These are phyloP conservation scores for Potamarius usumacintae DNA, from an alignment of 2,113 vertebrate genomes.

Conservation along the genomic window DNA sequence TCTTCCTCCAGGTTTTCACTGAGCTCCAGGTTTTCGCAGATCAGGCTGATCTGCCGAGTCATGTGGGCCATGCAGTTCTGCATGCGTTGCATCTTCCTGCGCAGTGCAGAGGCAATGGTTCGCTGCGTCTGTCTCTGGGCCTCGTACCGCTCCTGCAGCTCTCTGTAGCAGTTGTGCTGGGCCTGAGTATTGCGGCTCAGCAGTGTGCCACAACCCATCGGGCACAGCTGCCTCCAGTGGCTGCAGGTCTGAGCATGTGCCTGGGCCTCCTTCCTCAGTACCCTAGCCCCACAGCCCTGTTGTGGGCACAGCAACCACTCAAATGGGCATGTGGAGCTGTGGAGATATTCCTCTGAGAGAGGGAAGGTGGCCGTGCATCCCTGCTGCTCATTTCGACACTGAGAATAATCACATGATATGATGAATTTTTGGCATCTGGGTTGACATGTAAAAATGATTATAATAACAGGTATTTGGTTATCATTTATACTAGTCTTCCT, in stretches of 20 bases:
- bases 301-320: slow-evolving; percentile 65
- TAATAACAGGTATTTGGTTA: background rate
- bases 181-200: slow-evolving; percentile 51
- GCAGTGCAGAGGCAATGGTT: slow-evolving; percentile 42
- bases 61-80: slow-evolving; percentile 57
- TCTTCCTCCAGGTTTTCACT: slow-evolving; percentile 26
- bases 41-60: slow-evolving; percentile 50
- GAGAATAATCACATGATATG: background rate
- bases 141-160: slow-evolving; percentile 60
- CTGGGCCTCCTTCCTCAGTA: slow-evolving; percentile 58
- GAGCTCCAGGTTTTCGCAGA: slow-evolving; percentile 57
- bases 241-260: slow-evolving; percentile 63
- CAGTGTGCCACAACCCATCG: slow-evolving; percentile 65
- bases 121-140: slow-evolving; percentile 44
- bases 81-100: slow-evolving; percentile 58
- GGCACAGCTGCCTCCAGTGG: slow-evolving; percentile 55
- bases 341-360: slow-evolving; percentile 63
- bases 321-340: slow-evolving; percentile 66
- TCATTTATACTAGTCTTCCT: background rate
- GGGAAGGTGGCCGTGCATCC: slow-evolving; percentile 70
- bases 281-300: slow-evolving; percentile 60
- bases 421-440: background rate
- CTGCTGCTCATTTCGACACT: slow-evolving; percentile 69
- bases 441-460: background rate
- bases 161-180: slow-evolving; percentile 67